Conservation (phyloP, 2,113 vertebrate genomes). For the Vanacampus margaritifer region DNA sequence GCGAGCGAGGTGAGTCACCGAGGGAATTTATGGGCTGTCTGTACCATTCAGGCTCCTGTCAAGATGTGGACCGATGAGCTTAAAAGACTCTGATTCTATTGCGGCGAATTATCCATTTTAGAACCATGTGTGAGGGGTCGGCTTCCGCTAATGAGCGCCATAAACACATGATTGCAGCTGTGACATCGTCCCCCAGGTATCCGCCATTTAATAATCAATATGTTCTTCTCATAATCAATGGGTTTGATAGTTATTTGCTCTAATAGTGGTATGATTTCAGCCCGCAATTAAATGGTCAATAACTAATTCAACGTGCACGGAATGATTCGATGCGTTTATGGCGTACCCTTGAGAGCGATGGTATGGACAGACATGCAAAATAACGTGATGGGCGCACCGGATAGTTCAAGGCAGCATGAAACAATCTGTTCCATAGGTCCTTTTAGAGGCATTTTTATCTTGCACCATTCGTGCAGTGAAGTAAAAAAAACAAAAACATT, state of each 20-base stretch:
- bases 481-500: neutral
- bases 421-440: constrained; percentile 35
- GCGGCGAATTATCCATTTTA: constrained; percentile 9
- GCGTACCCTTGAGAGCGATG: constrained; percentile 3
- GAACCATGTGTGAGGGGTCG: constrained; percentile 5
- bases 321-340: constrained; percentile 9
- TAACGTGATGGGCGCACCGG: constrained; percentile 3
- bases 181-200: constrained; percentile 15
- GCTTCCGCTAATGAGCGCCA: neutral
- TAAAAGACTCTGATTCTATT: constrained; percentile 2
- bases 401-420: constrained; percentile 12
- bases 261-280: constrained; percentile 37
- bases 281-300: constrained; percentile 45
- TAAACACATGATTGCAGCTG: constrained; percentile 28
- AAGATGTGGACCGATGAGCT: neutral
- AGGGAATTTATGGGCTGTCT: constrained; percentile 8
- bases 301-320: constrained; percentile 24
- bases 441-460: constrained; percentile 10
- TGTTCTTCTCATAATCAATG: constrained; percentile 27
- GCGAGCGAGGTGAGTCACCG: neutral
- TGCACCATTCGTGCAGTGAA: neutral
- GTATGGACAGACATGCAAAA: constrained; percentile 16
- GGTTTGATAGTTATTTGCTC: constrained; percentile 27
- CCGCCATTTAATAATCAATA: constrained; percentile 43
- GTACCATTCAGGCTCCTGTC: constrained; percentile 9